These are phyloP conservation scores for Sebastes flavidus DNA, from an alignment of 2,797 vertebrate genomes.

Conservation along the genomic window DNA sequence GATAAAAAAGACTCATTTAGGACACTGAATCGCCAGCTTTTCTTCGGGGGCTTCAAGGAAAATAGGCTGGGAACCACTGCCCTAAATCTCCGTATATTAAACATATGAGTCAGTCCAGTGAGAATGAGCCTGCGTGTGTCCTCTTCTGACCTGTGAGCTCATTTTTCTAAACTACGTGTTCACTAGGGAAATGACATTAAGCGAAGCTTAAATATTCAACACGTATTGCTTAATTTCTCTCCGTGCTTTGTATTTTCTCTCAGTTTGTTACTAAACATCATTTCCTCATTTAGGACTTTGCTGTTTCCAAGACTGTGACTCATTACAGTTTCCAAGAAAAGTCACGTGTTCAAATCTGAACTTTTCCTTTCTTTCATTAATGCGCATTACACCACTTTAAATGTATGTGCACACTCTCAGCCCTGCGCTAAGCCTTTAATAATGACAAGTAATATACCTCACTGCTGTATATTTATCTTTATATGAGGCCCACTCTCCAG, in stretches of 20 bases:
- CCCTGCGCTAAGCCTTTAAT: background rate
- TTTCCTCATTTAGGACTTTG: background rate
- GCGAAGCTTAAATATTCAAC: conserved; percentile 41
- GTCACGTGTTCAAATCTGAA: background rate
- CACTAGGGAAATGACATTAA: conserved; percentile 22
- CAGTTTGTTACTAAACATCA: conserved; percentile 33
- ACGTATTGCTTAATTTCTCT: conserved; percentile 13
- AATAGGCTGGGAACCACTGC: too few species aligned
- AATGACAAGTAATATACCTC: background rate
- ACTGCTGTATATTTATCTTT: background rate
- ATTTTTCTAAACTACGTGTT: conserved; percentile 35
- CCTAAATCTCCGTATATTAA: conserved; percentile 22
- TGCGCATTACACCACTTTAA: background rate
- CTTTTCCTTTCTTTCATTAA: background rate
- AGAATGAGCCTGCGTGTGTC: conserved; percentile 38
- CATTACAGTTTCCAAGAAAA: conserved; percentile 18
- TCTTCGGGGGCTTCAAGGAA: too few species aligned
- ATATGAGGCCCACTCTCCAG: background rate
- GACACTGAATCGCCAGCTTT: too few species aligned
- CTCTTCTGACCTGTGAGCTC: conserved; percentile 60
- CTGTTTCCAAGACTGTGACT: conserved; percentile 33
- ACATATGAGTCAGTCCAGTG: conserved; percentile 54
- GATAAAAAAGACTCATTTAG: too few species aligned
- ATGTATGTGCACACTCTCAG: background rate
- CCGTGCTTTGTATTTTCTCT: conserved; percentile 15